These are phyloP conservation scores for Drosophila nigromelanica DNA, from an alignment of 1,140 invertebrate genomes.

Conservation along the genomic window DNA sequence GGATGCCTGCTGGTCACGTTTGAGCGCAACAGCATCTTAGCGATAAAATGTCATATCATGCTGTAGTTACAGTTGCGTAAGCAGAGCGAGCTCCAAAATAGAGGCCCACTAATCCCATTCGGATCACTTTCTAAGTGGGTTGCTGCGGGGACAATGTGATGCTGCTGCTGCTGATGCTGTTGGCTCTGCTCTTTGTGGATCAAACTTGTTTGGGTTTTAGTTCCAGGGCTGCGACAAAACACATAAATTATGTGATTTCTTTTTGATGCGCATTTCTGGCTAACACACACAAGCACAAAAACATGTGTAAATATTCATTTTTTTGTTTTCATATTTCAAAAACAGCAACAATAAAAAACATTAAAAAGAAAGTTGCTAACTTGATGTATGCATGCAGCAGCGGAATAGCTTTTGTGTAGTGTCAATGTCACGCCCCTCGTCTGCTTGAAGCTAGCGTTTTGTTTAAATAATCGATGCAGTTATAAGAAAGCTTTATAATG, in stretches of 20 bases:
- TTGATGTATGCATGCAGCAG: constrained; percentile 21
- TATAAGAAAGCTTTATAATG: constrained; percentile 61
- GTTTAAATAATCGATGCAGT: constrained; percentile 51
- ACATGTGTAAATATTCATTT: constrained; percentile 7
- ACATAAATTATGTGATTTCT: constrained; percentile 59
- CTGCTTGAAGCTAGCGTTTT: constrained; percentile 42
- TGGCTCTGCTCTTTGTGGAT: constrained; percentile 18
- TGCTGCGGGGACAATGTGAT: constrained; percentile 3
- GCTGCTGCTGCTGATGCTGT: background rate
- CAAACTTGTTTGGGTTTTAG: constrained; percentile 52
- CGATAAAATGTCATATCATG: constrained; percentile 64
- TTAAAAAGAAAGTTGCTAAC: constrained; percentile 71
- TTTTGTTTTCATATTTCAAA: constrained; percentile 25
- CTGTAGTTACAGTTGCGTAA: constrained; percentile 49
- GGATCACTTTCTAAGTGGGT: constrained; percentile 66
- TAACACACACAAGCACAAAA: constrained; percentile 5
- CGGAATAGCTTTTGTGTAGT: constrained; percentile 50
- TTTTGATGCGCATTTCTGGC: constrained; percentile 58
- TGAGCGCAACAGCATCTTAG: constrained; percentile 11
- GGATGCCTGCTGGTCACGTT: constrained; percentile 15
- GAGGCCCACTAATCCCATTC: constrained; percentile 61
- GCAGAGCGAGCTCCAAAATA: background rate
- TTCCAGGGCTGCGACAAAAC: constrained; percentile 8
- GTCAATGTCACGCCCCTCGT: constrained; percentile 68
- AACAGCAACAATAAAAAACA: constrained; percentile 25